Evolutionary conservation across 2,888 invertebrate genomes (phyloP).

Genomic region (Cecidostiba fungosa): DNA sequence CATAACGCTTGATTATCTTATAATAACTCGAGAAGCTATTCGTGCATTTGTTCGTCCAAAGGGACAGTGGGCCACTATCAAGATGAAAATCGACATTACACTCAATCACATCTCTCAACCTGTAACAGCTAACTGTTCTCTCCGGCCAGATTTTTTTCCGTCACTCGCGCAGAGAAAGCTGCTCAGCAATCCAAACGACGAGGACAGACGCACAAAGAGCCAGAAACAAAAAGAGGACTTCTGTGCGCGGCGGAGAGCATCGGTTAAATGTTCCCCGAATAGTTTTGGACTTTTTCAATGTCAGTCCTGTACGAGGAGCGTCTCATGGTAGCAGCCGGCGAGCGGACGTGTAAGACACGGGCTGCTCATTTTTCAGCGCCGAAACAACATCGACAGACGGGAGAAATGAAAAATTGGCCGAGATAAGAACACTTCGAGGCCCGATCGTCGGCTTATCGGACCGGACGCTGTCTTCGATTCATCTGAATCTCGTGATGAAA

Average conservation of each 20-base stretch:
- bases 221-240: conserved; percentile 38
- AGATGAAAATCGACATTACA: conserved; percentile 54
- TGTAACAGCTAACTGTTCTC: conserved; percentile 54
- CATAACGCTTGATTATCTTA: conserved; percentile 49
- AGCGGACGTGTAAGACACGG: conserved; percentile 18
- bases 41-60: conserved; percentile 54
- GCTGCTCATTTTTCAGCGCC: conserved; percentile 51
- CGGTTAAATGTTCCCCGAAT: conserved; percentile 41
- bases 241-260: conserved; percentile 20
- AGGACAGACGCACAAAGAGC: background rate
- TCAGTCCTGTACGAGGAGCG: conserved; percentile 7
- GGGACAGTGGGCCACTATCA: conserved; percentile 48
- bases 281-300: conserved; percentile 46
- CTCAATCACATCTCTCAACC: conserved; percentile 61
- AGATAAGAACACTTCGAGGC: conserved; percentile 56
- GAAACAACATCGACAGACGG: conserved; percentile 39
- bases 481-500: conserved; percentile 15
- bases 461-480: conserved; percentile 41
- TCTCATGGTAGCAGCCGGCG: background rate
- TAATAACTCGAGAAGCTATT: conserved; percentile 50
- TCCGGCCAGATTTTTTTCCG: conserved; percentile 19
- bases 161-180: conserved; percentile 29
- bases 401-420: conserved; percentile 57
- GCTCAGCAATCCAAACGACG: background rate
- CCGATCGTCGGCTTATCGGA: conserved; percentile 34